phyloP scores from a whole-genome alignment of 2,113 vertebrate species.

The Melanerpes aurifrons region DNA sequence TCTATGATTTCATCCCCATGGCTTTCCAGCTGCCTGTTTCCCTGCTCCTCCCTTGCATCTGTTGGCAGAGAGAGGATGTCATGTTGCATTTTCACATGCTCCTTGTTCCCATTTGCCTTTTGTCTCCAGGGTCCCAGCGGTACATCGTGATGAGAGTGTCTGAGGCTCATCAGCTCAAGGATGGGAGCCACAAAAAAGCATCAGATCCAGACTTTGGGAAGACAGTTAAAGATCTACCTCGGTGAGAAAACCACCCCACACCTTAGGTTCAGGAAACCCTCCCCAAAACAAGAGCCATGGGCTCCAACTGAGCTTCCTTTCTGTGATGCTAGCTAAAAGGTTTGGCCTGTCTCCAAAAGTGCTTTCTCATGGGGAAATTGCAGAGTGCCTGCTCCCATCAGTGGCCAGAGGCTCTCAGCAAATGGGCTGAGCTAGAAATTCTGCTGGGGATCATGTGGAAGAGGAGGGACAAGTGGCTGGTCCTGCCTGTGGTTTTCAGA shows the following conservation, averaged over 20 bases:
- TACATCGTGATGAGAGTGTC: constrained; percentile 85
- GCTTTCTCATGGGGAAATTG: neutral
- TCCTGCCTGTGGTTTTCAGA: neutral
- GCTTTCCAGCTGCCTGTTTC: neutral
- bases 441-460: accelerated
- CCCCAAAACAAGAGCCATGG: neutral
- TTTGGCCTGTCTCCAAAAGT: neutral
- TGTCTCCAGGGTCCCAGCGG: constrained; percentile 83
- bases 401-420: accelerated
- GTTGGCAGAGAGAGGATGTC: neutral
- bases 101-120: neutral
- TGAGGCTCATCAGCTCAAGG: constrained; percentile 87
- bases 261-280: neutral
- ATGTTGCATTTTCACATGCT: accelerated
- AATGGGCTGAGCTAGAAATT: neutral
- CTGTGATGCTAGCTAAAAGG: neutral
- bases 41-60: neutral
- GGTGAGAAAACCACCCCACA: constrained; percentile 66
- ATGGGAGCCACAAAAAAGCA: constrained; percentile 75
- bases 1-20: neutral
- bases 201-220: constrained; percentile 88
- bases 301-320: neutral
- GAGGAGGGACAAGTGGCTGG: neutral
- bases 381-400: accelerated
- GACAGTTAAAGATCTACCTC: constrained; percentile 89